A percentile compares a stretch with the other conserved stretches of the same genome.
Conservation (phyloP, 2,797 vertebrate genomes). For the Pterois miles region DNA sequence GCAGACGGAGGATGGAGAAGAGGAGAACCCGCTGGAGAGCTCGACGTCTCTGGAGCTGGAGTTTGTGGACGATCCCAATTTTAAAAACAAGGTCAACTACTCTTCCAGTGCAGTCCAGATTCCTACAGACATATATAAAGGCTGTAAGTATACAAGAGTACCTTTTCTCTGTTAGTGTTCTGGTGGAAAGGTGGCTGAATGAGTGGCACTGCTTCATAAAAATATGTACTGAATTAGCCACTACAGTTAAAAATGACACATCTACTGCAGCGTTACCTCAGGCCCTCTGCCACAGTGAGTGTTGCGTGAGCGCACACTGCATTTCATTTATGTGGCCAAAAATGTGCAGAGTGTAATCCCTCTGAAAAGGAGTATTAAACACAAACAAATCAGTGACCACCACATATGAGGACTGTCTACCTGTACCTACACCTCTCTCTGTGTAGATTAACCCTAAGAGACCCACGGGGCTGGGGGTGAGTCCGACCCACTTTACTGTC, state of each 20-base stretch:
- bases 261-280: not conserved
- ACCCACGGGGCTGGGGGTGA: too few relatives aligned
- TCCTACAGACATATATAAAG: constrained; percentile 99
- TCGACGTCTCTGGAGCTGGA: constrained; percentile 90
- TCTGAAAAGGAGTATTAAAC: not conserved
- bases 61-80: constrained; percentile 93
- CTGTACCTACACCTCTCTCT: not conserved
- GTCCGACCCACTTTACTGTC: too few relatives aligned
- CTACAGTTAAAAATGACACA: not conserved
- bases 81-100: constrained; percentile 99
- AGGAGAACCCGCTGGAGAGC: constrained; percentile 87
- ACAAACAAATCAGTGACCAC: not conserved
- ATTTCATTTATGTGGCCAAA: not conserved
- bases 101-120: constrained; percentile 97
- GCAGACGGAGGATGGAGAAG: constrained; percentile 90
- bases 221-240: not conserved
- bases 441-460: not conserved
- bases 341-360: not conserved
- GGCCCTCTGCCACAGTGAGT: not conserved
- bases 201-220: too few relatives aligned
- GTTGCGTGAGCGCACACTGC: not conserved
- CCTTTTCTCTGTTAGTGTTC: not conserved
- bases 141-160: constrained; percentile 89
- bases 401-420: not conserved
- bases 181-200: not conserved